Base-by-base conservation (phyloP, 2,113 vertebrate genomes). In the Osmerus mordax region DNA sequence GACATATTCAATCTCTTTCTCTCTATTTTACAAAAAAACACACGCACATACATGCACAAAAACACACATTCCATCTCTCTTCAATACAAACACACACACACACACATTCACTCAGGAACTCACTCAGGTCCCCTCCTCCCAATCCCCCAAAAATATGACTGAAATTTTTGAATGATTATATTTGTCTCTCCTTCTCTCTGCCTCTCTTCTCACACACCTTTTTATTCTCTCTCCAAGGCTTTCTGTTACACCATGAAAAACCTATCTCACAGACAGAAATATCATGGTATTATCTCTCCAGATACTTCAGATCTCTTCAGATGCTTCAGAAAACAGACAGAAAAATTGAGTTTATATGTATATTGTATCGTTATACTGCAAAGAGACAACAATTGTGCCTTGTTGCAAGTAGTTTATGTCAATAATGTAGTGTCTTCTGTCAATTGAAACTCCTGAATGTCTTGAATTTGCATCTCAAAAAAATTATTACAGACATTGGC, bases 91-190 rank as follows among this genome's bases (percentile, higher is more conserved):
- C 59, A 59, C 51, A 15, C 28, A 65, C 63, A 61, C 60, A 55
- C 13, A 54, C 13, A 54, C 53, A 3, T 23, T 21, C 67, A 52
- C 55, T 54, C 51, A 55, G 60, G 67, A 54, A 55, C 53, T 64
- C 28, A 55, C 28, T 3, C 65, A 36, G 51, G 71, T 14, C 65
- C 60, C 47, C 25, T 72, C 25, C 21, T 68, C 21, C 28, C 23
- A 54, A 51, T 62, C 62, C 76, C 74, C 12, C 13, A 54, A 66
- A 36, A 6, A 36, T 36, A 6, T 36, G 2, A 6, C 7, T 65
- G 58, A 77, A 70, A 77, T 71, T 67, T 71, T 69, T 71, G 71
- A 76, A 79, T 78, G 28, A 78, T 72, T 78, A 67, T n/a, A 74
- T 72, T 53, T 55, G 32, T 36, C 5, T 47, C 54, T 16, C 67